Evolutionary conservation across 2,888 invertebrate species (phyloP).

Genomic region (Anoplius nigerrimus): DNA sequence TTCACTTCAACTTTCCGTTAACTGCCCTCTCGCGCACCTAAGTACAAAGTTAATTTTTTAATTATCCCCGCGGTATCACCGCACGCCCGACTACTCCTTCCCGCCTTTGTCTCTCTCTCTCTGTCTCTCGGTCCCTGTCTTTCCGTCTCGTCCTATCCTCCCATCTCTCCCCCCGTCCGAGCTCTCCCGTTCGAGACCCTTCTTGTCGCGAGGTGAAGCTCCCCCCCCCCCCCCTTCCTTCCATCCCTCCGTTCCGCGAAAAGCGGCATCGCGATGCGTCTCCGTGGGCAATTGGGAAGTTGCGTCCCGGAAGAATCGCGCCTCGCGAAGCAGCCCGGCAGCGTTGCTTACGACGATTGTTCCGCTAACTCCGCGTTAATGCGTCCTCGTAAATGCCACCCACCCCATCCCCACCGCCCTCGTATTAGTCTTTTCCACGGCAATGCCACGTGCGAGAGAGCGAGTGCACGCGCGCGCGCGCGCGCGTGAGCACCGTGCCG

Average conservation of each 20-base stretch:
- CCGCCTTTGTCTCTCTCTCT: constrained; percentile 20
- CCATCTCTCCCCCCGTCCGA: neutral
- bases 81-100: constrained; percentile 2
- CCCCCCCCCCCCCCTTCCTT: neutral
- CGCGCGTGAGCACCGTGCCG: too few relatives aligned
- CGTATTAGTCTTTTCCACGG: constrained; percentile 36
- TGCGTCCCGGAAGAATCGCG: constrained; percentile 35
- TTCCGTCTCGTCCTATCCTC: neutral
- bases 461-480: neutral
- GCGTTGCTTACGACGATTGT: constrained; percentile 38
- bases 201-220: too few relatives aligned
- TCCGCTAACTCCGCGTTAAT: constrained; percentile 44
- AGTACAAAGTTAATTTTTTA: constrained; percentile 73
- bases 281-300: constrained; percentile 48
- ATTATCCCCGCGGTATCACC: constrained; percentile 58
- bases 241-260: constrained; percentile 7
- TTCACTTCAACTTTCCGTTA: constrained; percentile 74
- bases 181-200: neutral
- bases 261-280: constrained; percentile 26
- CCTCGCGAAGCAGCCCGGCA: constrained; percentile 5
- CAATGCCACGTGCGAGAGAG: neutral
- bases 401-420: too few relatives aligned
- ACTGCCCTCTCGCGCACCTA: constrained; percentile 66
- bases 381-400: constrained; percentile 41
- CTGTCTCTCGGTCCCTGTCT: constrained; percentile 13